phyloP scores from a whole-genome alignment of 2,888 invertebrate genomes.

The Synergus itoensis region DNA sequence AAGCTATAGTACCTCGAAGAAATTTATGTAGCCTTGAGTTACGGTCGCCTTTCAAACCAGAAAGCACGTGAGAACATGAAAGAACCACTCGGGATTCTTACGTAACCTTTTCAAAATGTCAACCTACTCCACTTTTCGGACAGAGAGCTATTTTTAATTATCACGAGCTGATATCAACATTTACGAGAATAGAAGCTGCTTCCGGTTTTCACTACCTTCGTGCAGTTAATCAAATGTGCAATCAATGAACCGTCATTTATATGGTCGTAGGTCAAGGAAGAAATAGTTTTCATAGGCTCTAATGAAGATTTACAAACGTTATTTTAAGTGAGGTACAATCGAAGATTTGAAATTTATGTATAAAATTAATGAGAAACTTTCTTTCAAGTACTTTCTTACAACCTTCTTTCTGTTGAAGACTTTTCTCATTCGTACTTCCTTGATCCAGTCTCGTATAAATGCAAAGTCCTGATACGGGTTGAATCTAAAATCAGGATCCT shows the following conservation, averaged over 20 bases:
- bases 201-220: not conserved
- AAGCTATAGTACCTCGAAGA: slow-evolving; percentile 44
- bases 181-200: slow-evolving; percentile 13
- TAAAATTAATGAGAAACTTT: not conserved
- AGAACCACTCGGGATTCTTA: slow-evolving; percentile 55
- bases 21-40: slow-evolving; percentile 57
- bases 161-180: slow-evolving; percentile 41
- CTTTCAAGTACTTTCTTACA: not conserved
- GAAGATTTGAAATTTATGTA: too few species aligned
- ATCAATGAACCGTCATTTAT: not conserved
- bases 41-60: slow-evolving; percentile 52
- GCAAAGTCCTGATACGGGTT: slow-evolving; percentile 2
- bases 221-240: not conserved
- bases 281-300: not conserved
- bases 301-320: too few species aligned
- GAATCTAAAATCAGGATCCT: slow-evolving; percentile 19
- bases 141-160: slow-evolving; percentile 60
- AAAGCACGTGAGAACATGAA: slow-evolving; percentile 43
- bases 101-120: slow-evolving; percentile 56
- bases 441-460: slow-evolving; percentile 11
- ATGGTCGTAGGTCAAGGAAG: not conserved
- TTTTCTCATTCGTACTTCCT: not conserved
- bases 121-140: slow-evolving; percentile 60
- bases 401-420: not conserved
- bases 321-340: too few species aligned